Evolutionary conservation across 2,113 vertebrate species (phyloP).

Genomic region (Leucoraja erinaceus): DNA sequence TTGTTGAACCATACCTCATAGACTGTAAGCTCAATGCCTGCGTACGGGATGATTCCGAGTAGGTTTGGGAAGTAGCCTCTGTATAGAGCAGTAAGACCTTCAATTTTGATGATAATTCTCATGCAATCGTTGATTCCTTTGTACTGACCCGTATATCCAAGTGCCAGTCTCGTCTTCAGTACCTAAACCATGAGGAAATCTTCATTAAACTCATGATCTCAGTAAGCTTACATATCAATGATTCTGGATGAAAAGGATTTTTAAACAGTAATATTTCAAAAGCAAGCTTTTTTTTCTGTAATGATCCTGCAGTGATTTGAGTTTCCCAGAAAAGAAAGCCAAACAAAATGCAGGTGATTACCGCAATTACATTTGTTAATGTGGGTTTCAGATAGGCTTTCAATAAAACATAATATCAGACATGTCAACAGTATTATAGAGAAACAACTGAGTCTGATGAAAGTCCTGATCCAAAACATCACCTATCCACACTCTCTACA

Average conservation of each 20-base stretch:
- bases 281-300: too few relatives aligned
- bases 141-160: constrained; percentile 76
- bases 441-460: too few relatives aligned
- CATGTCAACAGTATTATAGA: too few relatives aligned
- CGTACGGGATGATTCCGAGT: constrained; percentile 77
- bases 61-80: constrained; percentile 79
- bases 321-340: neutral
- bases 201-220: neutral
- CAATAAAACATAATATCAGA: too few relatives aligned
- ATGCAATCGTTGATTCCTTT: constrained; percentile 68
- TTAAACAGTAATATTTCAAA: neutral
- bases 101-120: constrained; percentile 61
- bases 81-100: constrained; percentile 72
- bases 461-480: too few relatives aligned
- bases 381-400: too few relatives aligned
- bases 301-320: neutral
- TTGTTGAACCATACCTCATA: constrained; percentile 56
- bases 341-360: neutral
- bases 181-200: constrained; percentile 55
- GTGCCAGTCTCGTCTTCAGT: constrained; percentile 75
- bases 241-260: neutral
- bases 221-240: neutral
- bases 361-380: too few relatives aligned
- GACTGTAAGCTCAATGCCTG: constrained; percentile 78
- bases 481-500: too few relatives aligned